phyloP scores from a whole-genome alignment of 2,888 invertebrate genomes.

The Caenorhabditis zanzibari region DNA sequence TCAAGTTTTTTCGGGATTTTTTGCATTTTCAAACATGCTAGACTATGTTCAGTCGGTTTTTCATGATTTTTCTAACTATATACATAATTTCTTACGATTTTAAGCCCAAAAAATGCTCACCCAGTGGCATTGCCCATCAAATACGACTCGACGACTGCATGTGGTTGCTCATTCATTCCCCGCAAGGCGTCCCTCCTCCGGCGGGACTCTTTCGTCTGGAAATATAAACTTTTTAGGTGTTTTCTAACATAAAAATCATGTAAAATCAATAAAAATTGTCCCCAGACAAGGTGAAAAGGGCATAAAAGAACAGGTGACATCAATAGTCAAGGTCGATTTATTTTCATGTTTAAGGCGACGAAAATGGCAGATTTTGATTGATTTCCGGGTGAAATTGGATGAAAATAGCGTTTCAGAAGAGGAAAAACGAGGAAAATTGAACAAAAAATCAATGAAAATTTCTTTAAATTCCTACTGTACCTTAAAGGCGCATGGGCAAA shows the following conservation, averaged over 20 bases:
- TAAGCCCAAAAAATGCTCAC: constrained; percentile 40
- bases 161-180: constrained; percentile 63
- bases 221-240: neutral
- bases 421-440: neutral
- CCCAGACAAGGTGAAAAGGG: neutral
- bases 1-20: neutral
- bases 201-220: constrained; percentile 13
- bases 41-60: neutral
- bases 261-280: neutral
- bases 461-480: neutral
- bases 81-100: neutral
- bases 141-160: constrained; percentile 51
- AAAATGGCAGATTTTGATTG: constrained; percentile 26
- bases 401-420: neutral
- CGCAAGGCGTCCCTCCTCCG: constrained; percentile 3
- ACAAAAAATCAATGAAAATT: constrained; percentile 19
- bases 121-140: constrained; percentile 41
- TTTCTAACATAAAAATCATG: neutral
- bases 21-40: neutral
- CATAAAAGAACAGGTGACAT: constrained; percentile 24
- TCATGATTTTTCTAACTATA: neutral
- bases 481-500: constrained; percentile 21
- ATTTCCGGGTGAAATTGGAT: neutral
- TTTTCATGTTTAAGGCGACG: constrained; percentile 6
- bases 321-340: constrained; percentile 13